Percentiles rank a stretch among this genome's conserved stretches.
phyloP scores from a whole-genome alignment of 2,888 invertebrate species.

The Thyatira batis region DNA sequence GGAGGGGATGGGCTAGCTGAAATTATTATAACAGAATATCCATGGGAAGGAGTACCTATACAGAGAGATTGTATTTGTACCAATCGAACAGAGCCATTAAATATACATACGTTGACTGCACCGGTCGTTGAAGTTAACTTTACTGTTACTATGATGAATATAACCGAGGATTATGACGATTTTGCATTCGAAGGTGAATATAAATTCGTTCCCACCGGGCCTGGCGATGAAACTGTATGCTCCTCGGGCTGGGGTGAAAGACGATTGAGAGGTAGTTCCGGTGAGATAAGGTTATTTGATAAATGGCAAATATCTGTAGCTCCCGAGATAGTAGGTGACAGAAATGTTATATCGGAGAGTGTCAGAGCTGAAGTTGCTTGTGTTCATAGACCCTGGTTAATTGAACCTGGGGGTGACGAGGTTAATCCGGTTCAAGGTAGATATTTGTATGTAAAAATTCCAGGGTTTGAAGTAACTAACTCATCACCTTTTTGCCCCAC shows the following conservation, averaged over 20 bases:
- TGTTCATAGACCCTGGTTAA: slow-evolving; percentile 89
- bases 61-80: slow-evolving; percentile 89
- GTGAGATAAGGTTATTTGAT: slow-evolving; percentile 86
- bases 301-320: slow-evolving; percentile 75
- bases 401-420: slow-evolving; percentile 89
- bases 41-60: slow-evolving; percentile 86
- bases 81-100: slow-evolving; percentile 85
- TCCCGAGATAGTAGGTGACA: slow-evolving; percentile 74
- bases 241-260: slow-evolving; percentile 85
- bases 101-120: slow-evolving; percentile 86
- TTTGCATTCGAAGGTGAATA: slow-evolving; percentile 90
- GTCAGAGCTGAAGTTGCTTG: slow-evolving; percentile 83
- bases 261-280: slow-evolving; percentile 86
- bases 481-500: slow-evolving; percentile 84
- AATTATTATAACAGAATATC: slow-evolving; percentile 86
- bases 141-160: slow-evolving; percentile 89
- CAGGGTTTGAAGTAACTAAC: slow-evolving; percentile 83
- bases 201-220: slow-evolving; percentile 83
- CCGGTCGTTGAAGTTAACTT: slow-evolving; percentile 88
- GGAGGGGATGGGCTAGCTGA: slow-evolving; percentile 82
- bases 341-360: slow-evolving; percentile 78
- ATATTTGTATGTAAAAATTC: slow-evolving; percentile 87
- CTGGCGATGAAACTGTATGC: slow-evolving; percentile 83
- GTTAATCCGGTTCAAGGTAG: slow-evolving; percentile 82
- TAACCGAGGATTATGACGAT: slow-evolving; percentile 90